These are phyloP conservation scores for Lepilemur ruficaudatus DNA, from an alignment of 2,797 vertebrate species.

Conservation along the genomic window DNA sequence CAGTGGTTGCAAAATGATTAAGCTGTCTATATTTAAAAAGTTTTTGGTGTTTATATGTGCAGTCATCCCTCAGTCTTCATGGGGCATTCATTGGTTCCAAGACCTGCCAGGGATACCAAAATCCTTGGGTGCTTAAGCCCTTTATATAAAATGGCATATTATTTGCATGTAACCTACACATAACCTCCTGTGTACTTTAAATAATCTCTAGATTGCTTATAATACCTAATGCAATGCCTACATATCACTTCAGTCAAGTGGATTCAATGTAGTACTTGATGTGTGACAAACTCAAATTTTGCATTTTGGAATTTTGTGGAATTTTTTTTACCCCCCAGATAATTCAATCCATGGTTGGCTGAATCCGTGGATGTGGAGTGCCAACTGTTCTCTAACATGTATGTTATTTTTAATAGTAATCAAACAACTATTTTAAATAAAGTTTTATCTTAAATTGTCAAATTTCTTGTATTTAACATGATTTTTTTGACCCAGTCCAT, in stretches of 20 bases:
- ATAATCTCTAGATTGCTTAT: neutral
- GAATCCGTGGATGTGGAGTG: neutral
- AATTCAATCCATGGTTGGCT: neutral
- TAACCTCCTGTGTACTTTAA: neutral
- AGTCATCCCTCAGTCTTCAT: neutral
- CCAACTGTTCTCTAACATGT: neutral
- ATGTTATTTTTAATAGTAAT: neutral
- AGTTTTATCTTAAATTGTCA: neutral
- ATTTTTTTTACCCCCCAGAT: neutral
- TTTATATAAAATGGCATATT: neutral
- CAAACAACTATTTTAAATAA: conserved; percentile 3
- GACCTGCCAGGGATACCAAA: neutral
- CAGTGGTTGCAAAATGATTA: conserved; percentile 11
- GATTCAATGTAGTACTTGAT: neutral
- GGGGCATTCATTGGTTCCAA: neutral
- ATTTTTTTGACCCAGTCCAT: neutral
- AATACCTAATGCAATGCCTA: neutral
- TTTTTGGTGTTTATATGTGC: neutral
- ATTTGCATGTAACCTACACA: neutral
- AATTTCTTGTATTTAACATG: neutral
- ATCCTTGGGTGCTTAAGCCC: neutral
- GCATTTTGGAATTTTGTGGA: neutral
- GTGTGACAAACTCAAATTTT: neutral
- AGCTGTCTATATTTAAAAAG: neutral
- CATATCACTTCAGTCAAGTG: neutral